Percentiles rank a stretch among this genome's conserved stretches.
Conservation (phyloP, 2,113 vertebrate species). For the Phaethon lepturus region DNA sequence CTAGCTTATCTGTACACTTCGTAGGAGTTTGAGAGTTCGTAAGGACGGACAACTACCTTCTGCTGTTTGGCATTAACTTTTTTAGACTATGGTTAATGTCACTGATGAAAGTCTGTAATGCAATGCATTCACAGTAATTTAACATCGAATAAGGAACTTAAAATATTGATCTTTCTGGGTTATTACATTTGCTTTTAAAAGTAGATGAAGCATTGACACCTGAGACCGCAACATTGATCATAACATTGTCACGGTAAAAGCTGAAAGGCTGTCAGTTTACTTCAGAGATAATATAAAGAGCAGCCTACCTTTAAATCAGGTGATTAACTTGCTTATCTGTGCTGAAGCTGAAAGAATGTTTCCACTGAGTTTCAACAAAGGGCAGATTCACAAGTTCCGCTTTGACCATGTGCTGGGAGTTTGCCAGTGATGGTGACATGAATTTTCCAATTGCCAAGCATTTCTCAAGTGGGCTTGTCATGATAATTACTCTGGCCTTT, state of each 20-base stretch:
- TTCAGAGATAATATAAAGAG: constrained; percentile 19
- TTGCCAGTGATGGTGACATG: not conserved
- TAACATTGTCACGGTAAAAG: constrained; percentile 16
- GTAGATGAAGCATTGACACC: constrained; percentile 60
- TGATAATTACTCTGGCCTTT: not conserved
- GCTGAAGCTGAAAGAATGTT: not conserved
- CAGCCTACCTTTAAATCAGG: constrained; percentile 35
- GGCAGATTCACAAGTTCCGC: not conserved
- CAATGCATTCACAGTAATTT: constrained; percentile 13
- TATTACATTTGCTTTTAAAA: constrained; percentile 66
- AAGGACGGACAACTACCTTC: not conserved
- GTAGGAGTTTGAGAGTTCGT: not conserved
- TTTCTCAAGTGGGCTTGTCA: not conserved
- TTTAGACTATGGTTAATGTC: not conserved
- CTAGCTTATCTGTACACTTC: not conserved
- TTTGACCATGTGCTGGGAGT: accelerated
- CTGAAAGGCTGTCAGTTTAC: not conserved
- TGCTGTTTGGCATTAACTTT: not conserved
- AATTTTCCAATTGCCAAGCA: not conserved
- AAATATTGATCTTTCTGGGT: constrained; percentile 58
- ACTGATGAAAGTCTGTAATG: constrained; percentile 26
- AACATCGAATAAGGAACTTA: constrained; percentile 22
- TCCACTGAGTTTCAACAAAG: not conserved
- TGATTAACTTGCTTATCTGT: not conserved
- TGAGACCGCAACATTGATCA: constrained; percentile 37